These are phyloP conservation scores for Psephotus haematonotus DNA, from an alignment of 2,113 vertebrate species.

Conservation along the genomic window DNA sequence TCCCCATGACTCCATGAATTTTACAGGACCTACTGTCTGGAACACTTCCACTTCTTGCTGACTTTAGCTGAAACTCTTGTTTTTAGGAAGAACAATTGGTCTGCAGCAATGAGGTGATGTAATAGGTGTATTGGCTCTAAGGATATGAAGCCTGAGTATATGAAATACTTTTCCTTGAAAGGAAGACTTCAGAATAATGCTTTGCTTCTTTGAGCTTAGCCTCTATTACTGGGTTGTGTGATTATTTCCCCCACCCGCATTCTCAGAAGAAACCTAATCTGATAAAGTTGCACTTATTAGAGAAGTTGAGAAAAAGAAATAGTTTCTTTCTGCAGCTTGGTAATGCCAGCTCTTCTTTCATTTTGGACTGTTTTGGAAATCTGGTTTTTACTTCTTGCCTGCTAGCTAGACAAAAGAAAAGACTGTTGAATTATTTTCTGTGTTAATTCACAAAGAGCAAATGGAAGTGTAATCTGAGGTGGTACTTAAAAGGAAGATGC, in stretches of 20 bases:
- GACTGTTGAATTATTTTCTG: background rate
- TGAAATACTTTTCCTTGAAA: constrained; percentile 62
- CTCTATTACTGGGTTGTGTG: background rate
- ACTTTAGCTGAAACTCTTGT: background rate
- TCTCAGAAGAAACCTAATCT: background rate
- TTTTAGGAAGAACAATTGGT: background rate
- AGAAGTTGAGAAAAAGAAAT: background rate
- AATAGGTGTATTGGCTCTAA: background rate
- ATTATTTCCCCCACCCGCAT: fast-evolving
- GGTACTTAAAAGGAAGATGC: background rate
- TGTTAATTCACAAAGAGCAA: background rate
- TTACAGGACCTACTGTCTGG: background rate
- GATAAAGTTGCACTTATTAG: background rate
- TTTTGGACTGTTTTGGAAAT: background rate
- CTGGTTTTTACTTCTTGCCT: background rate
- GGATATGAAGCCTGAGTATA: background rate
- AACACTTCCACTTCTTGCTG: background rate
- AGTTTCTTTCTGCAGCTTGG: background rate
- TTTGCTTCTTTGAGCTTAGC: background rate
- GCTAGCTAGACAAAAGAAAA: background rate
- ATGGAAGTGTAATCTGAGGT: background rate
- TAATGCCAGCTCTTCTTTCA: background rate
- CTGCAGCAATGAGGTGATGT: background rate
- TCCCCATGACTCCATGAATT: background rate
- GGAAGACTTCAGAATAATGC: background rate